Base-by-base conservation (phyloP, 1,140 invertebrate genomes). In the Bombus fervidus region DNA sequence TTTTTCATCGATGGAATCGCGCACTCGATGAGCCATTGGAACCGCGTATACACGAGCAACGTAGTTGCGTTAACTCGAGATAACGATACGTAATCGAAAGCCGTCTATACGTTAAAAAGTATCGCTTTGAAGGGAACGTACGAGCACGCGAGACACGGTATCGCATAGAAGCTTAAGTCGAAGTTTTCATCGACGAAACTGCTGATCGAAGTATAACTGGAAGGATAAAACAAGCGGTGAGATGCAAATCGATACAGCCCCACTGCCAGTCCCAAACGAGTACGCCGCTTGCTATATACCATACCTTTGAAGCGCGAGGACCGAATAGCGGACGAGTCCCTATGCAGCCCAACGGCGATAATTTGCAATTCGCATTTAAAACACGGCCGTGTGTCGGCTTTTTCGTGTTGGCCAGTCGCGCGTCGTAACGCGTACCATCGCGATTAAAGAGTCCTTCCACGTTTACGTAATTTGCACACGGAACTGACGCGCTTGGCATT, bases 391-490 rank as follows among this genome's bases (percentile, higher is more conserved):
- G 62, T 10, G 9, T 1, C 3, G 15, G 1, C 9, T 25, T 53
- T 77, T 77, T 66, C 25, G 47, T 15, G 53, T n/a, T 8, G 47
- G 47, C 47, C 47, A 0, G 47, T 53, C 12, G 28, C 37, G 57
- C 12, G 25, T 43, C 37, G 39, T 31, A 41, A 43, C 39, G 37
- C 37, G 39, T 3, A 47, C 25, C 57, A 31, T 28, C 66, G 57
- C 25, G 75, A 62, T 84, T 69, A 72, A 84, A 84, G 34, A 84
- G 64, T 81, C 83, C 34, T 22, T 22, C 57, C 83, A 81, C 77
- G 83, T 81, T 85, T 53, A 59, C 78, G 78, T 81, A 81, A 85
- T 85, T 85, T 66, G 78, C 68, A 43, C 69, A 43, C 78, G 57
- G 41, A 64, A 57, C 57, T 82, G 81, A 83, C 81, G 66, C 85